Evolutionary conservation across 2,797 vertebrate species (phyloP).

Genomic region (Siniperca scherzeri): DNA sequence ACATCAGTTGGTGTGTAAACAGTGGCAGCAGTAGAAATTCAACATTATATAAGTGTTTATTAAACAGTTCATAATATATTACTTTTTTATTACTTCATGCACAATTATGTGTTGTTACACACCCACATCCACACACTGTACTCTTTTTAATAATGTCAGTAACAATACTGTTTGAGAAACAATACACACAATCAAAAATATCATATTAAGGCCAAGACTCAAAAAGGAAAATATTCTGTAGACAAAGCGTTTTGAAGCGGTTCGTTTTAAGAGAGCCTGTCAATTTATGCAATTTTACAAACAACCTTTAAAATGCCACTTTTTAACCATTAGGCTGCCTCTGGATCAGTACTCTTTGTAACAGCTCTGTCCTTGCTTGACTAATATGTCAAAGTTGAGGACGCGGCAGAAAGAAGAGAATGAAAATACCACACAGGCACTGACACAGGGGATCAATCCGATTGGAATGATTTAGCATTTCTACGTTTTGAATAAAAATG

Average conservation of each 20-base stretch:
- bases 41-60: background rate
- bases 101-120: background rate
- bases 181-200: background rate
- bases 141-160: background rate
- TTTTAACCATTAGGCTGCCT: constrained; percentile 68
- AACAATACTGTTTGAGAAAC: background rate
- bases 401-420: constrained; percentile 71
- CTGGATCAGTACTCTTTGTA: constrained; percentile 68
- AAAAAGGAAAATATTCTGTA: background rate
- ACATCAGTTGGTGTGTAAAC: background rate
- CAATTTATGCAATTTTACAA: constrained; percentile 70
- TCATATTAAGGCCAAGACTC: background rate
- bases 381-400: constrained; percentile 88
- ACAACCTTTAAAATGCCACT: constrained; percentile 74
- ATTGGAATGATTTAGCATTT: constrained; percentile 88
- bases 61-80: background rate
- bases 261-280: constrained; percentile 36
- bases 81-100: background rate
- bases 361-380: constrained; percentile 81
- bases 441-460: constrained; percentile 87
- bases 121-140: background rate
- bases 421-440: constrained; percentile 87
- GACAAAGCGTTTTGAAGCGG: constrained; percentile 14
- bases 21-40: background rate
- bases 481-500: constrained; percentile 86